Conservation (phyloP, 1,140 invertebrate species). For the Ceratitis capitata region DNA sequence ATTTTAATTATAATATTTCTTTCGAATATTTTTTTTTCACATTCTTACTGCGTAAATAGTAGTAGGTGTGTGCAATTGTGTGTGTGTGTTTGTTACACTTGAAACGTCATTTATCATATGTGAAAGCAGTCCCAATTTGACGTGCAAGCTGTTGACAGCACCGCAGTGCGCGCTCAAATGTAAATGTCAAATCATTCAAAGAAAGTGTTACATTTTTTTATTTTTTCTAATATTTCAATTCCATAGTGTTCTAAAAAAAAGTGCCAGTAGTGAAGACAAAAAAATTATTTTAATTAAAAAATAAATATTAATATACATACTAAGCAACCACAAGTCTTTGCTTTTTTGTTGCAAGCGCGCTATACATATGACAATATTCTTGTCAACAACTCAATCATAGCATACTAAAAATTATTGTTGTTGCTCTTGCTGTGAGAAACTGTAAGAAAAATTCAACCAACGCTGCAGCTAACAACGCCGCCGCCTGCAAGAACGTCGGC, state of each 20-base stretch:
- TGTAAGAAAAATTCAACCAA: neutral
- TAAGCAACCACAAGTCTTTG: neutral
- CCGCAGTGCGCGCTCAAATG: neutral
- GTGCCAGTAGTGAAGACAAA: neutral
- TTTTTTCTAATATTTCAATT: neutral
- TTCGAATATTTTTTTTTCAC: neutral
- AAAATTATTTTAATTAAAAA: neutral
- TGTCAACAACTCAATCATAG: constrained; percentile 3
- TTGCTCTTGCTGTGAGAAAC: neutral
- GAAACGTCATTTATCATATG: constrained; percentile 4
- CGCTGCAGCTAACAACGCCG: neutral
- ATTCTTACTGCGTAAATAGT: neutral
- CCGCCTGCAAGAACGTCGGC: too few species aligned
- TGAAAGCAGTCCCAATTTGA: neutral
- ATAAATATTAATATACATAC: neutral
- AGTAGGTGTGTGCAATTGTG: neutral
- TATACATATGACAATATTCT: neutral
- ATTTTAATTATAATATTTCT: constrained; percentile 16
- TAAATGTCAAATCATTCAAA: neutral
- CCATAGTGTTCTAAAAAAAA: neutral
- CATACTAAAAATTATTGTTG: neutral
- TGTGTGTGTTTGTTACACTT: neutral
- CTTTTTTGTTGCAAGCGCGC: neutral
- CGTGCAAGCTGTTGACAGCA: neutral
- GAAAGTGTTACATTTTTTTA: neutral